Percentiles rank a stretch among this genome's conserved stretches.
These are phyloP conservation scores for Drosophila koepferae DNA, from an alignment of 2,888 invertebrate species.

Conservation along the genomic window DNA sequence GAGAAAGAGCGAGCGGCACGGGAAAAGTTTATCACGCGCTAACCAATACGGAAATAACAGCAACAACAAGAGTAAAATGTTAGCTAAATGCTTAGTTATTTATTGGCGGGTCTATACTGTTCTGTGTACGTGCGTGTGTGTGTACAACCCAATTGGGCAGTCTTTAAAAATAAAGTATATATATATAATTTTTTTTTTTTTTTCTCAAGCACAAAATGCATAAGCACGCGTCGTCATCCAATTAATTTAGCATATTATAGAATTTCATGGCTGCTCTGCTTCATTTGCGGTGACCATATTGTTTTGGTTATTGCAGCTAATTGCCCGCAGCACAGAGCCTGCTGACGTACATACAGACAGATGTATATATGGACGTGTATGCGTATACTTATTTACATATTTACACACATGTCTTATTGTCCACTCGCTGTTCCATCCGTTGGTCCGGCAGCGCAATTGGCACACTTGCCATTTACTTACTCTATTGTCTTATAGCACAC, in stretches of 20 bases:
- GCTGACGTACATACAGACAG: conserved; percentile 27
- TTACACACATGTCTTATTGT: conserved; percentile 11
- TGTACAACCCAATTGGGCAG: conserved; percentile 45
- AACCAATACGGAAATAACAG: conserved; percentile 62
- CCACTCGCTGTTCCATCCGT: conserved; percentile 14
- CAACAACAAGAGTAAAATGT: conserved; percentile 60
- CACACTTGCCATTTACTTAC: conserved; percentile 39
- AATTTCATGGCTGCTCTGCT: conserved; percentile 36
- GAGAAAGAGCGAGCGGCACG: conserved; percentile 10
- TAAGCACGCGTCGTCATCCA: conserved; percentile 43
- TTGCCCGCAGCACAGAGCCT: conserved; percentile 34
- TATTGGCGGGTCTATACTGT: conserved; percentile 59
- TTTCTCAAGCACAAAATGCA: conserved; percentile 42
- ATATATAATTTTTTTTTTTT: not conserved
- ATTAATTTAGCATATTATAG: conserved; percentile 59
- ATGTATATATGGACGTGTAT: not conserved
- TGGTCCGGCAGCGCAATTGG: conserved; percentile 17
- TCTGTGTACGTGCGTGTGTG: conserved; percentile 27
- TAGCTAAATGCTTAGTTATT: conserved; percentile 76
- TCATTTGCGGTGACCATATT: conserved; percentile 36
- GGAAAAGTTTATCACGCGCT: conserved; percentile 68
- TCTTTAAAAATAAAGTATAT: conserved; percentile 9
- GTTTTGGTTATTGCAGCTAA: conserved; percentile 48
- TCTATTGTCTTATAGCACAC: conserved; percentile 20
- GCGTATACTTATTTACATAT: not conserved